Base-by-base conservation (phyloP, 2,888 invertebrate genomes). In the Apantesis nais region DNA sequence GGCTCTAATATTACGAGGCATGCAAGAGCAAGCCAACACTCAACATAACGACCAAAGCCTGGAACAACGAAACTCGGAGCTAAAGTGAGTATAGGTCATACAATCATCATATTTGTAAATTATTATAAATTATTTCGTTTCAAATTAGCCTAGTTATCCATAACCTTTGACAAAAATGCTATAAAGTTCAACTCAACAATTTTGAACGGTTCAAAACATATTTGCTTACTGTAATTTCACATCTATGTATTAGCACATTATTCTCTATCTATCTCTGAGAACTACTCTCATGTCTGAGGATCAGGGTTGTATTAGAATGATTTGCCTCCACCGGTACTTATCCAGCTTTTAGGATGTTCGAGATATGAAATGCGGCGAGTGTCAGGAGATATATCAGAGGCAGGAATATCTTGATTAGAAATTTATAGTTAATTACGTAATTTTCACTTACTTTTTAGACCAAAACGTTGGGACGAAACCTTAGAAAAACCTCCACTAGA, bases 401-500 rank as follows among this genome's bases (percentile, higher is more conserved):
- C n/a, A n/a, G n/a, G n/a, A 39, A 39, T 39, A 12, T 39, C 12
- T 39, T 12, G 39, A 39, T 39, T 39, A 39, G 39, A 39, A 39
- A 39, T 11, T 39, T 39, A 39, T 11, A 11, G 11, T 39, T 11
- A 39, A 39, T 39, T 39, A 11, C 39, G 2, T 39, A 9, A n/a
- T 34, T 34, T 39, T 2, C 48, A 52, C n/a, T 52, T 67, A 64
- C 0, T 52, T 7, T 62, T 25, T 65, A 91, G 99, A 85, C 99
- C 98, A 0, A 99, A 99, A 91, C 96, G 98, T 72, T 99, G 99
- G 99, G 99, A 99, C 90, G 99, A 99, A 92, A 97, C 97, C 19
- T 90, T 99, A 74, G 99, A 99, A 90, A 99, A 99, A 89, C 99
- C 99, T 0, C 98, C 99, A 61, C 91, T 99, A 70, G 99, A 99